A percentile compares a stretch with the other conserved stretches of the same genome.
Evolutionary conservation across 2,113 vertebrate genomes (phyloP).

Genomic region (Sapajus apella): DNA sequence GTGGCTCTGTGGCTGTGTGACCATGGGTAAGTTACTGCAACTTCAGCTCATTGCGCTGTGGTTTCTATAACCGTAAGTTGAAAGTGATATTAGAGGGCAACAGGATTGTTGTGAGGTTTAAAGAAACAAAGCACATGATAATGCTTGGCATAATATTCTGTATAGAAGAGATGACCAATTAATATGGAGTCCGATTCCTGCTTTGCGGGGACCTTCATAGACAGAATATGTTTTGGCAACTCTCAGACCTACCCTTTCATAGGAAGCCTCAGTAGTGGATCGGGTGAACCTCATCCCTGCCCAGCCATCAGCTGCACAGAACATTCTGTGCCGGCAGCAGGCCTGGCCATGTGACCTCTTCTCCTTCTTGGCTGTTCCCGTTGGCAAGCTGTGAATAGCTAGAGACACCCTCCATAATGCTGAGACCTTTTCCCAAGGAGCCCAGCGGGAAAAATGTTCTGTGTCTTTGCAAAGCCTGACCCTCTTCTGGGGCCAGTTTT

Average conservation of each 20-base stretch:
- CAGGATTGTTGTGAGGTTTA: background rate
- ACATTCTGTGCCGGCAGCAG: conserved; percentile 45
- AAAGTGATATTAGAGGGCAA: background rate
- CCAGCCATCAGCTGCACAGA: conserved; percentile 1
- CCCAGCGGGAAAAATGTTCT: conserved; percentile 54
- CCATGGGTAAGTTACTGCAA: background rate
- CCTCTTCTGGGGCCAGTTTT: conserved; percentile 57
- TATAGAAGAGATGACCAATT: background rate
- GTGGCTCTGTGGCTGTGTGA: background rate
- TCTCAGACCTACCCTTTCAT: background rate
- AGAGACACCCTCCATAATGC: conserved; percentile 48
- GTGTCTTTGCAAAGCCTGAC: conserved; percentile 53
- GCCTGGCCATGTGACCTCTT: conserved; percentile 54
- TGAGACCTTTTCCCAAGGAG: conserved; percentile 58
- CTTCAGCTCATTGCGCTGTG: background rate
- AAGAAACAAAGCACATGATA: background rate
- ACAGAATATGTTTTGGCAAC: background rate
- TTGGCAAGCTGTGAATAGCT: conserved; percentile 73
- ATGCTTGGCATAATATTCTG: background rate
- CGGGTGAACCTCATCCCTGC: background rate
- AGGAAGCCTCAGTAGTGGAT: background rate
- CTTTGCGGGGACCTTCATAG: background rate
- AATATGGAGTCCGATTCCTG: background rate
- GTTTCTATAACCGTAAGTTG: background rate
- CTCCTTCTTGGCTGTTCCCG: conserved; percentile 68